Base-by-base conservation (phyloP, 2,113 vertebrate species). In the Petrocephalus zakoni region DNA sequence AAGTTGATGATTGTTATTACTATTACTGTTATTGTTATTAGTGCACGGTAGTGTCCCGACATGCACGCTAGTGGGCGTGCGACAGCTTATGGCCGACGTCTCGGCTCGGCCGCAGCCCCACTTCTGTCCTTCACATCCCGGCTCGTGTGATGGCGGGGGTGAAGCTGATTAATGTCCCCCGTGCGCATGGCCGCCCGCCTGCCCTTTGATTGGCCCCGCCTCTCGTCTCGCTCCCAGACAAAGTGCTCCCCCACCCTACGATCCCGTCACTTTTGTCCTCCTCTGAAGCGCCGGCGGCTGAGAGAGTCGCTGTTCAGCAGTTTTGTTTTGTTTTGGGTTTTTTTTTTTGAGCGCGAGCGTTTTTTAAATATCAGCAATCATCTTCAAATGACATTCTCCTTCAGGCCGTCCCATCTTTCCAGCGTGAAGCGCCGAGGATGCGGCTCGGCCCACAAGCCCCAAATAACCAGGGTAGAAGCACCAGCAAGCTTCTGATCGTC, bases 221-320 rank as follows among this genome's bases (percentile, higher is more conserved):
- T 88, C 13, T 7, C n/a, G 47, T 81, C 87, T 82, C 2, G 49
- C 72, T 85, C 21, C 49, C 56, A 25, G 17, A 21, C 55, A 5
- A 61, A 47, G 37, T 0, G 56, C 56, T 53, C 7, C 37, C 42
- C 46, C 37, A 46, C 22, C 52, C 2, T 47, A 34, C 15, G 4
- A 47, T 58, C 55, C 42, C 47, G 81, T 78, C 87, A 51, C 47
- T 85, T 89, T 29, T 85, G 82, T 90, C 86, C 22, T 17, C 29
- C 56, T 34, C 47, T 3, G 21, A 85, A 13, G 46, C 25, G 22
- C 3, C 34, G 46, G 34, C 34, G 21, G 22, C 55, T 1, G 75
- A 49, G 87, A n/a, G 29, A 82, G 5, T 42, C 10, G 13, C 21
- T 46, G 37, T 10, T 88, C 87, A 56, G 72, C 87, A 82, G 4